A percentile compares a stretch with the other conserved stretches of the same genome.
phyloP scores from a whole-genome alignment of 1,140 invertebrate genomes.

The Bombus sylvicola region DNA sequence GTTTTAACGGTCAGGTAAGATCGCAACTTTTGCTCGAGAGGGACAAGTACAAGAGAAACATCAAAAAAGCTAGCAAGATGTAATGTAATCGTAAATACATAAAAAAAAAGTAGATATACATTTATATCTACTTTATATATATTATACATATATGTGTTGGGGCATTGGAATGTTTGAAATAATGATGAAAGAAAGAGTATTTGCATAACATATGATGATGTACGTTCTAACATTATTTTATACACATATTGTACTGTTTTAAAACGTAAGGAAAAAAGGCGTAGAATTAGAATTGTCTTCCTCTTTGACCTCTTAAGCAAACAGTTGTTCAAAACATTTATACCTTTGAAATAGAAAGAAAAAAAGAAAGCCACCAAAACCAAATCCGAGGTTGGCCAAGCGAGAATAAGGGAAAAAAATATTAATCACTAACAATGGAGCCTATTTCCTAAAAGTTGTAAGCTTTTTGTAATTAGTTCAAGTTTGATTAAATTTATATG shows the following conservation, averaged over 20 bases:
- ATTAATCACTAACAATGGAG: slow-evolving; percentile 56
- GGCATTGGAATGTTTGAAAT: slow-evolving; percentile 52
- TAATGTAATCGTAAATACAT: slow-evolving; percentile 39
- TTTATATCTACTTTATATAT: slow-evolving; percentile 29
- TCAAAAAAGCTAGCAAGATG: slow-evolving; percentile 8
- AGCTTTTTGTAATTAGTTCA: slow-evolving; percentile 72
- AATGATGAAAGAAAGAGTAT: slow-evolving; percentile 21
- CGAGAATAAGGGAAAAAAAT: slow-evolving; percentile 13
- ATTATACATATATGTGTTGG: slow-evolving; percentile 30
- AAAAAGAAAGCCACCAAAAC: slow-evolving; percentile 29
- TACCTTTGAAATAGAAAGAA: slow-evolving; percentile 25
- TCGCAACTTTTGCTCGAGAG: slow-evolving; percentile 63
- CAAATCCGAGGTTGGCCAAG: slow-evolving; percentile 66
- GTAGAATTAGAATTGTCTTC: slow-evolving; percentile 64
- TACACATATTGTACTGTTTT: slow-evolving; percentile 51
- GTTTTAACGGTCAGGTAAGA: slow-evolving; percentile 45
- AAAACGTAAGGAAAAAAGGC: slow-evolving; percentile 18
- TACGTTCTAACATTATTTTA: slow-evolving; percentile 53
- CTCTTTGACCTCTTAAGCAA: slow-evolving; percentile 68
- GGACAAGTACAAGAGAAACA: slow-evolving; percentile 40
- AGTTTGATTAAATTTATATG: slow-evolving; percentile 65
- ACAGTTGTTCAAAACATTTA: slow-evolving; percentile 55
- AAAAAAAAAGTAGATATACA: slow-evolving; percentile 35
- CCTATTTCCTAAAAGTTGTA: slow-evolving; percentile 69
- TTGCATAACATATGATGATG: slow-evolving; percentile 29